Evolutionary conservation across 2,113 vertebrate species (phyloP).

Genomic region (Sardina pilchardus): DNA sequence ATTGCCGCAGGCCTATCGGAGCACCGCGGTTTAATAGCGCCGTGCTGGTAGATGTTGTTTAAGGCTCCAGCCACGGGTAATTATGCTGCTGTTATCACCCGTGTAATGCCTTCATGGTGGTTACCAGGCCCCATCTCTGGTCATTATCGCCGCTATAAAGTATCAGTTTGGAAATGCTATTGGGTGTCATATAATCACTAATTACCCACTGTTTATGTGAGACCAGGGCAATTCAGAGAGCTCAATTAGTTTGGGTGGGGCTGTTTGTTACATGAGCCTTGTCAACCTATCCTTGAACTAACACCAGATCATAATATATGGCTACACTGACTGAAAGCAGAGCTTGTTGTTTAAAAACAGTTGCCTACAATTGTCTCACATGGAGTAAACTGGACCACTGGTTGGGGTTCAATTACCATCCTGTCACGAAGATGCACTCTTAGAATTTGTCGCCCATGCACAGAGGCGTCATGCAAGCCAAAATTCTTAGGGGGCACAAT

Average conservation of each 20-base stretch:
- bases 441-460: neutral
- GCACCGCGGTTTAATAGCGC: neutral
- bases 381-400: slow-evolving; percentile 5
- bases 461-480: too few relatives aligned
- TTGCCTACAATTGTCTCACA: neutral
- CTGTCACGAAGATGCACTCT: neutral
- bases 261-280: slow-evolving; percentile 14
- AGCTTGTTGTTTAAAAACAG: neutral
- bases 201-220: slow-evolving; percentile 11
- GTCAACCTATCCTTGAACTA: neutral
- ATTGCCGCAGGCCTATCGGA: neutral
- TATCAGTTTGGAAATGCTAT: neutral
- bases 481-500: too few relatives aligned
- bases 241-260: slow-evolving; percentile 8
- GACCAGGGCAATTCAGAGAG: neutral
- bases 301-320: neutral
- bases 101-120: slow-evolving; percentile 10
- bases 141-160: neutral
- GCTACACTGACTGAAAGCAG: neutral
- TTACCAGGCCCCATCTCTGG: neutral
- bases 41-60: neutral
- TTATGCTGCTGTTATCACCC: neutral
- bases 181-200: slow-evolving; percentile 14
- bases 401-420: neutral
- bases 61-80: neutral